Conservation (phyloP, 2,797 vertebrate genomes). For the Trichosurus vulpecula region DNA sequence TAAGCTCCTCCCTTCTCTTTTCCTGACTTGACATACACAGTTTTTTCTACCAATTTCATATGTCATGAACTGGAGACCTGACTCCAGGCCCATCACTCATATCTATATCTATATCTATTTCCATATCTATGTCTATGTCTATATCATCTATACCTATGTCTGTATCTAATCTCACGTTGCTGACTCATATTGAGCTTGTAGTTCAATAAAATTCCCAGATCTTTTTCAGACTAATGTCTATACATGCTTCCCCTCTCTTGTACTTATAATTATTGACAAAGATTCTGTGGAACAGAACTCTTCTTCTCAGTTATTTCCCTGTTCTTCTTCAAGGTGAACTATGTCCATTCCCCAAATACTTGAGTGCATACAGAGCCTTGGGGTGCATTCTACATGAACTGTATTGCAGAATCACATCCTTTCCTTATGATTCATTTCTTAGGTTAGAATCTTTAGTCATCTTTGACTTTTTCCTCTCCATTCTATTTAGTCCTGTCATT, state of each 20-base stretch:
- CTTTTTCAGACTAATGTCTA: neutral
- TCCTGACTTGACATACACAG: no score
- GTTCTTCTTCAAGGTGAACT: neutral
- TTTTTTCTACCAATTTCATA: neutral
- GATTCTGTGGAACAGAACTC: neutral
- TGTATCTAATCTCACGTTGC: neutral
- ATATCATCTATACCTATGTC: no score
- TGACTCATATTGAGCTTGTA: neutral
- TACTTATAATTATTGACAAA: neutral
- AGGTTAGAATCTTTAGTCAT: neutral
- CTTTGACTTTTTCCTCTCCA: neutral
- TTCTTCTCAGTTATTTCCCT: neutral
- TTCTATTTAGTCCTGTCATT: neutral
- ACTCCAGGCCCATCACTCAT: no score
- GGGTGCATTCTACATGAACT: neutral
- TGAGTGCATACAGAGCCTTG: neutral
- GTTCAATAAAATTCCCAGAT: neutral
- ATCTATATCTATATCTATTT: no score
- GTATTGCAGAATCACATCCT: neutral
- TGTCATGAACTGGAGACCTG: neutral
- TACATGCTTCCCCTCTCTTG: neutral
- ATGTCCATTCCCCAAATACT: neutral
- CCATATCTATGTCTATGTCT: no score
- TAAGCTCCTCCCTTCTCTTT: neutral
- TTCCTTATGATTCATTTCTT: neutral